These are phyloP conservation scores for Pseudoatta argentina DNA, from an alignment of 1,140 invertebrate genomes.

Conservation along the genomic window DNA sequence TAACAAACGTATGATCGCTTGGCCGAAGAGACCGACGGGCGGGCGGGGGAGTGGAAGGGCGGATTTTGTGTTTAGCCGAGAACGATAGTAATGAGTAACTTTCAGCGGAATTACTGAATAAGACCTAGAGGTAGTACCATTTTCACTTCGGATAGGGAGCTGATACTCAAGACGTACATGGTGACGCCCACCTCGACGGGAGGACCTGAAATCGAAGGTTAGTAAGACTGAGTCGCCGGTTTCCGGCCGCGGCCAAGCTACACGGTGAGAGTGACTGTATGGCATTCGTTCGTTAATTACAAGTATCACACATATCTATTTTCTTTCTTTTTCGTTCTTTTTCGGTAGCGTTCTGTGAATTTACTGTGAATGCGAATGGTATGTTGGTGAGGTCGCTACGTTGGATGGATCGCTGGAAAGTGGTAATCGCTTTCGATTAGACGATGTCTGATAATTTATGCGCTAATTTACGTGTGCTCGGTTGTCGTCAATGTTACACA, in stretches of 20 bases:
- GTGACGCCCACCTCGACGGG: constrained; percentile 98
- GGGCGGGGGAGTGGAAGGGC: constrained; percentile 55
- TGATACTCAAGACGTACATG: constrained; percentile 99
- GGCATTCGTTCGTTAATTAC: constrained; percentile 66
- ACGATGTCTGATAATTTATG: constrained; percentile 56
- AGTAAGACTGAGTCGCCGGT: constrained; percentile 85
- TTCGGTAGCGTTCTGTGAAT: constrained; percentile 40
- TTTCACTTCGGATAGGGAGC: constrained; percentile 99
- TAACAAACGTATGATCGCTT: constrained; percentile 69
- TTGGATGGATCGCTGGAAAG: constrained; percentile 76
- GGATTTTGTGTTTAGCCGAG: constrained; percentile 60
- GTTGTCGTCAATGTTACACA: constrained; percentile 6
- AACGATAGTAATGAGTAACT: constrained; percentile 73
- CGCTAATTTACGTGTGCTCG: constrained; percentile 67
- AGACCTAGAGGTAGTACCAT: constrained; percentile 94
- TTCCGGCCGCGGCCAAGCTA: constrained; percentile 78
- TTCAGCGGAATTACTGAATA: constrained; percentile 85
- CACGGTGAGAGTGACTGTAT: constrained; percentile 73
- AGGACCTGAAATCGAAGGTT: constrained; percentile 92
- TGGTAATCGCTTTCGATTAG: constrained; percentile 74
- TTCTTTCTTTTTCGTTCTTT: constrained; percentile 59
- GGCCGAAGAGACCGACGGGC: constrained; percentile 55
- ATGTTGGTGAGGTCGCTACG: constrained; percentile 70
- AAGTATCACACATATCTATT: constrained; percentile 14
- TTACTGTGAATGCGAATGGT: constrained; percentile 71